Evolutionary conservation across 2,888 invertebrate genomes (phyloP), one percentile per base, ranked within the genome.

Genomic region (Cheiracanthium punctorium): DNA sequence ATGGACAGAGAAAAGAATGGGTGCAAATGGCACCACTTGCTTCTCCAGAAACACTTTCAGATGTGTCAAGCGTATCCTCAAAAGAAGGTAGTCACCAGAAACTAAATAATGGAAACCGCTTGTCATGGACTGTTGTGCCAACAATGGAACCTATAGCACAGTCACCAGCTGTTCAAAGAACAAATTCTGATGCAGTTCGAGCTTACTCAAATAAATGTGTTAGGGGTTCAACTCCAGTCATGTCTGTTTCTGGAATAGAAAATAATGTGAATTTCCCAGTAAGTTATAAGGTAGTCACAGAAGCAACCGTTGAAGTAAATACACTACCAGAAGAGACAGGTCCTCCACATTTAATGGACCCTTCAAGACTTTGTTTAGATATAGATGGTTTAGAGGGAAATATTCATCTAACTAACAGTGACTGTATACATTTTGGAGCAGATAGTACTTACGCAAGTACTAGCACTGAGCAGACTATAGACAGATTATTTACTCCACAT

Each of bases 21-120:
- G 93, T 94, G 88, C 94, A 95, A 0, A 92, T 94, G 87, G 96
- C 96, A 0, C 96, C 96, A 0, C 91, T 96, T 29, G 96, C 96
- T 12, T 95, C 96, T 75, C 96, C 96, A 0, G 96, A 96, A 91
- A 95, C 95, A 0, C 91, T 96, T 17, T 96, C 95, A 0, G 96
- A 96, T 91, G 94, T 95, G n/a, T 95, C 95, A 1, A 95, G 95
- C 90, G 94, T 95, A 79, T 94, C 94, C 89, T 95, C 95, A 30
- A 93, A 95, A 74, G 89, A 89, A 74, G 89, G 89, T 14, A 89
- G 89, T 64, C 77, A 79, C 14, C 77, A 82, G 67, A 85, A 81
- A 43, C 58, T 82, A 37, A 87, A 75, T 10, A 88, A 88, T 58
- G 82, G 86, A 32, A 82, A 75, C 28, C 52, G 79, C 29, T 58